Percentiles rank a stretch among this genome's conserved stretches.
These are phyloP conservation scores for Augiades crinisus DNA, from an alignment of 2,888 invertebrate genomes.

Conservation along the genomic window DNA sequence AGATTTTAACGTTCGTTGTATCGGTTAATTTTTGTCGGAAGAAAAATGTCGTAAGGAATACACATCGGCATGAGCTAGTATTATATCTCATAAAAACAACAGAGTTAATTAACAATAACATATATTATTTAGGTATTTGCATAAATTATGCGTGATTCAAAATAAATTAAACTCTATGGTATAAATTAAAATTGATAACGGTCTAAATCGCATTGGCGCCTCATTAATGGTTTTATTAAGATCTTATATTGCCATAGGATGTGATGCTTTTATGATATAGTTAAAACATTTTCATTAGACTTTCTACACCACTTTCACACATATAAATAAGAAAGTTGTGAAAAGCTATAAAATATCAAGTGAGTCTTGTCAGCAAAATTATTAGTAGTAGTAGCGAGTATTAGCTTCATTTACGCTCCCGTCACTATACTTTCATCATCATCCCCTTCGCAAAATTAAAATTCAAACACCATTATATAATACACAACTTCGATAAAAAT, in stretches of 20 bases:
- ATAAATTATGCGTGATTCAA: not conserved
- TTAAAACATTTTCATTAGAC: not conserved
- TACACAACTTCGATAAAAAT: too few relatives aligned
- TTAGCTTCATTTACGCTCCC: too few relatives aligned
- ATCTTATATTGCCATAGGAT: not conserved
- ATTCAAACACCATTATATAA: too few relatives aligned
- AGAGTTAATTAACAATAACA: not conserved
- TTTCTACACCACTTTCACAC: not conserved
- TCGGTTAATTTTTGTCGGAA: too few relatives aligned
- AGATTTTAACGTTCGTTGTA: too few relatives aligned
- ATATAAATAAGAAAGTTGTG: not conserved
- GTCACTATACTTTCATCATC: too few relatives aligned
- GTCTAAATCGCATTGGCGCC: not conserved
- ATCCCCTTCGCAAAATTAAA: too few relatives aligned
- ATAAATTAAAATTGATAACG: conserved; percentile 9
- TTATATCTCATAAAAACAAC: not conserved
- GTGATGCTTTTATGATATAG: conserved; percentile 1
- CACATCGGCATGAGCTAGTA: too few relatives aligned
- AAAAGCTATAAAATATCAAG: too few relatives aligned
- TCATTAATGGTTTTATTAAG: not conserved
- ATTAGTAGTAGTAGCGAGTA: too few relatives aligned
- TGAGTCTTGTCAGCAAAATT: too few relatives aligned
- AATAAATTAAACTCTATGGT: not conserved
- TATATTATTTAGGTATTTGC: not conserved
- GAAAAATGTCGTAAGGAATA: too few relatives aligned